These are phyloP conservation scores for Lepidotrigona ventralis DNA, from an alignment of 1,140 invertebrate species.

Conservation along the genomic window DNA sequence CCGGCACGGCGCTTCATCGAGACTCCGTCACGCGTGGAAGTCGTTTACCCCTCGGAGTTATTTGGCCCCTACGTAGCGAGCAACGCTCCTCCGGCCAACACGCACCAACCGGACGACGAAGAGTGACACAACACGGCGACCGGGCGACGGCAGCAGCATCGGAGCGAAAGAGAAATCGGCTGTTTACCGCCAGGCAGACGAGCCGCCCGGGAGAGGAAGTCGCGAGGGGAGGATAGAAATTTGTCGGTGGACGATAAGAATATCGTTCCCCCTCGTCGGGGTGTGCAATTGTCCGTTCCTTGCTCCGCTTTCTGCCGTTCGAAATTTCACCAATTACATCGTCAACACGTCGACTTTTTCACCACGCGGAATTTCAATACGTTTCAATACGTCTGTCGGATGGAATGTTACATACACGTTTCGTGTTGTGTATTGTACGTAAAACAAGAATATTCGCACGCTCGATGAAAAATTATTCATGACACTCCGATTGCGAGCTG, in stretches of 20 bases:
- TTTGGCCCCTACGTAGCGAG: slow-evolving; percentile 63
- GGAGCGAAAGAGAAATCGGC: slow-evolving; percentile 19
- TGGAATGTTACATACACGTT: too few species aligned
- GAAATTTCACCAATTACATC: background rate
- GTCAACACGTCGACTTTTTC: too few species aligned
- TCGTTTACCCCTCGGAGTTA: slow-evolving; percentile 71
- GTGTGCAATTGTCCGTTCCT: background rate
- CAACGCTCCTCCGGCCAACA: slow-evolving; percentile 44
- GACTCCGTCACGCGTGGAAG: slow-evolving; percentile 62
- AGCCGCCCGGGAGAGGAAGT: slow-evolving; percentile 12
- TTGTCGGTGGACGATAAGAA: background rate
- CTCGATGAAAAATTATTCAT: too few species aligned
- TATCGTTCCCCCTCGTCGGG: background rate
- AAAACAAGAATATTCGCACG: too few species aligned
- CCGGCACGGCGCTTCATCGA: slow-evolving; percentile 49
- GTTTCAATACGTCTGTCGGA: too few species aligned
- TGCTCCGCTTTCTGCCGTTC: background rate
- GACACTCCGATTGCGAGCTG: too few species aligned
- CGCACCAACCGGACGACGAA: slow-evolving; percentile 28
- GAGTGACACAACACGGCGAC: slow-evolving; percentile 37
- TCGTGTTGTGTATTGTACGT: too few species aligned
- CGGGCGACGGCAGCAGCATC: background rate
- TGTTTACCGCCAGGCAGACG: slow-evolving; percentile 29
- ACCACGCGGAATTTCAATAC: too few species aligned
- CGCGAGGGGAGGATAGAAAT: slow-evolving; percentile 20